Evolutionary conservation across 1,140 invertebrate species (phyloP).

Genomic region (Bombus soroeensis): DNA sequence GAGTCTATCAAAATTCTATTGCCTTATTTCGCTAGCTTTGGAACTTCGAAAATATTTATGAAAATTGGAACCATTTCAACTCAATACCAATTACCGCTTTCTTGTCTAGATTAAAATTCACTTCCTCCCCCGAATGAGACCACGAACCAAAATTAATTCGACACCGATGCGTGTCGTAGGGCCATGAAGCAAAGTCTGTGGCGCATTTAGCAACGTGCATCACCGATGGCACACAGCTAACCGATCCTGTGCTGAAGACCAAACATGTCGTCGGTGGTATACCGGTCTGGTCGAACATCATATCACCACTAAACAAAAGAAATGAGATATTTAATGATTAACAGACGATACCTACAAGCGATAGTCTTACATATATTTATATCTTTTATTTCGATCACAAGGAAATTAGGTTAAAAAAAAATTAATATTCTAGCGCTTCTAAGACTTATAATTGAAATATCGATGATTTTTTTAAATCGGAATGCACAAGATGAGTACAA

Average conservation of each 20-base stretch:
- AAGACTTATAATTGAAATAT: too few species aligned
- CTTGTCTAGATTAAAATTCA: conserved; percentile 80
- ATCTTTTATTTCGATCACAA: not conserved
- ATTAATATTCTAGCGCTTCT: not conserved
- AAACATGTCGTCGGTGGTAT: conserved; percentile 72
- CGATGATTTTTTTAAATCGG: too few species aligned
- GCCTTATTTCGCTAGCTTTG: not conserved
- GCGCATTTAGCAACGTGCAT: conserved; percentile 73
- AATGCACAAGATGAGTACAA: too few species aligned
- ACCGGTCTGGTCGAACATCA: conserved; percentile 58
- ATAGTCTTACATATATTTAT: not conserved
- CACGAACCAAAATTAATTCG: conserved; percentile 80
- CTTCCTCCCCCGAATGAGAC: conserved; percentile 85
- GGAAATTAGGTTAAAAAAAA: not conserved
- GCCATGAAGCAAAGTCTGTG: conserved; percentile 77
- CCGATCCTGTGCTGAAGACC: conserved; percentile 60
- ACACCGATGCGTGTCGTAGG: conserved; percentile 79
- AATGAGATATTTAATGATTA: not conserved
- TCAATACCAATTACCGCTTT: conserved; percentile 59
- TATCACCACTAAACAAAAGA: conserved; percentile 70
- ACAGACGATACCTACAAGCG: not conserved
- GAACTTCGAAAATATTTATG: not conserved
- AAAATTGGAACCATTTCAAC: not conserved
- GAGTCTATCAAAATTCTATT: too few species aligned
- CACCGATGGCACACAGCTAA: conserved; percentile 70